Evolutionary conservation across 2,888 invertebrate species (phyloP), one percentile per base, ranked within the genome.

Genomic region (Rotaria socialis): DNA sequence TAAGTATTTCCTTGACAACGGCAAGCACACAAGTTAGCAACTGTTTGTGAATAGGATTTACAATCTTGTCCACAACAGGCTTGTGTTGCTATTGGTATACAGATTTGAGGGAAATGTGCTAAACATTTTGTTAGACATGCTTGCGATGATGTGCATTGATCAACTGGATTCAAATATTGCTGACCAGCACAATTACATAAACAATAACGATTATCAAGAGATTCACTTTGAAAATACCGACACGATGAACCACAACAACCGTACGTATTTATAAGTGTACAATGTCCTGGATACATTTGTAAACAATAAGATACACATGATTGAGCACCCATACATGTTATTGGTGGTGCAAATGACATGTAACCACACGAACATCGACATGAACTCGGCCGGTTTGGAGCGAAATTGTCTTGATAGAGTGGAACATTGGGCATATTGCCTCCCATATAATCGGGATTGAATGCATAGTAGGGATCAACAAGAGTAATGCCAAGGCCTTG

Each of bases 51-150:
- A 47, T 80, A 80, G 1, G 80, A 80, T 47, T 43, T 24, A n/a
- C 80, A 80, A 80, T 80, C 80, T n/a, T 80, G 43, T 47, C 80
- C 80, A 80, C 80, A 80, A 80, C 80, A 80, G 1, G 47, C 80
- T 80, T 47, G 80, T 10, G 80, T 80, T 24, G 43, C 41, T 47
- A n/a, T n/a, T 47, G 47, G 8, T n/a, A 47, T n/a, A 80, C 80
- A 80, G 14, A 19, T 19, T 47, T 80, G 80, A 14, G 47, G 47
- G n/a, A 80, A 43, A 22, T 43, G n/a, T 24, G 24, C 1, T 47
- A 80, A n/a, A 80, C 80, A 80, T 47, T 19, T 24, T 43, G 43
- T 43, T 47, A 80, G 10, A 47, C 80, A 80, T 11, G 24, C 2
- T n/a, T 80, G 80, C 7, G 80, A 43, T 80, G 80, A 80, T n/a